phyloP scores from a whole-genome alignment of 2,113 vertebrate species.

The Phyllostomus discolor region DNA sequence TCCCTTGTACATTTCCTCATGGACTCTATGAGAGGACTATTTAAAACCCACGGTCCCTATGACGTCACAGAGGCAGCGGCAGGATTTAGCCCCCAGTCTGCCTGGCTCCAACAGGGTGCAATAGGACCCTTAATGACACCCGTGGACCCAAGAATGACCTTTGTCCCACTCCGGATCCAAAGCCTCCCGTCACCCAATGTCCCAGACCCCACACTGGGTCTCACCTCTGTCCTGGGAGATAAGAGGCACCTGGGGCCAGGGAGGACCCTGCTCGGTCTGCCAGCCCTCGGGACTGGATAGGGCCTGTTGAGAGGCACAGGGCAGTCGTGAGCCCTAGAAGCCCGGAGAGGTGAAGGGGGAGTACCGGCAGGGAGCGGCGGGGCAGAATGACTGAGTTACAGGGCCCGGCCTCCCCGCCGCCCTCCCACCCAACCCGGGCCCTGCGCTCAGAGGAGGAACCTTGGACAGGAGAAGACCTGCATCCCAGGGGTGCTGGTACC shows the following conservation, averaged over 20 bases:
- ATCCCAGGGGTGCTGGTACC: background rate
- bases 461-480: background rate
- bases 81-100: background rate
- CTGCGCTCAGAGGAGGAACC: background rate
- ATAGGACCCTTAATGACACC: background rate
- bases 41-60: background rate
- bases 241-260: background rate
- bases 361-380: background rate
- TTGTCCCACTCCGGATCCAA: background rate
- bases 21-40: background rate
- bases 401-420: background rate
- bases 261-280: background rate
- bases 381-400: too few species aligned
- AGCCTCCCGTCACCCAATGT: background rate
- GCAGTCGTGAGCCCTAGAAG: background rate
- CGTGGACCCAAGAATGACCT: background rate
- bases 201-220: background rate
- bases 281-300: background rate
- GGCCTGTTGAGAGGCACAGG: background rate
- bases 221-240: slow-evolving; percentile 47
- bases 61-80: background rate
- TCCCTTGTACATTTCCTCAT: background rate
- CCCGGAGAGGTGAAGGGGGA: too few species aligned
- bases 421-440: background rate
- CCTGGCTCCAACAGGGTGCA: background rate